A percentile compares a stretch with the other conserved stretches of the same genome.
Evolutionary conservation across 1,140 invertebrate genomes (phyloP).

Genomic region (Ips nitidus): DNA sequence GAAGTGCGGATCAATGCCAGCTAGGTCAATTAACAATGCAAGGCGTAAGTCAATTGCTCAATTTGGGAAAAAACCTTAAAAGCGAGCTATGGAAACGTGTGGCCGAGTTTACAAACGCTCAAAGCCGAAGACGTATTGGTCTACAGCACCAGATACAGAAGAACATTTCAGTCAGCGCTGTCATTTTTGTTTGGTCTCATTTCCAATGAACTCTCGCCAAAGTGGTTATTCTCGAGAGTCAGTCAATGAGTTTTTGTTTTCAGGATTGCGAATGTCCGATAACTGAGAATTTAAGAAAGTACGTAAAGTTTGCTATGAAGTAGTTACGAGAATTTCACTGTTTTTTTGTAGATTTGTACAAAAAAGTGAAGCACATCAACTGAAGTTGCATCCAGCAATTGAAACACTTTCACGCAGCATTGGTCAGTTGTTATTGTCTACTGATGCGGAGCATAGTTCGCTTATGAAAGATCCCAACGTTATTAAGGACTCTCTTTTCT

Average conservation of each 20-base stretch:
- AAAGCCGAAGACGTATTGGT: conserved; percentile 66
- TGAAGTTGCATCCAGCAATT: conserved; percentile 69
- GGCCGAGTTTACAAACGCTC: conserved; percentile 46
- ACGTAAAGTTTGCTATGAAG: conserved; percentile 31
- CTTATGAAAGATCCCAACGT: conserved; percentile 59
- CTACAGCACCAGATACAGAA: conserved; percentile 79
- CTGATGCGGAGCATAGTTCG: conserved; percentile 40
- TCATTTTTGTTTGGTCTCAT: conserved; percentile 78
- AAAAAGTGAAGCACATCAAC: conserved; percentile 45
- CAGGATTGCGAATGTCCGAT: conserved; percentile 78
- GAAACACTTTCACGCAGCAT: conserved; percentile 49
- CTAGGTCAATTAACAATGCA: conserved; percentile 72
- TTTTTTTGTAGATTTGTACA: conserved; percentile 42
- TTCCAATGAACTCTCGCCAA: conserved; percentile 56
- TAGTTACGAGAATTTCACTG: background rate
- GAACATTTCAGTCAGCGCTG: conserved; percentile 87
- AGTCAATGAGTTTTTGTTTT: conserved; percentile 84
- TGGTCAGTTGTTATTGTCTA: conserved; percentile 45
- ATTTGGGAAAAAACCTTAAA: conserved; percentile 72
- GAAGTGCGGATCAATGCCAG: conserved; percentile 59
- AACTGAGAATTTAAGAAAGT: conserved; percentile 65
- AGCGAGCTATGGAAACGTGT: conserved; percentile 63
- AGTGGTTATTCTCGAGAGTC: conserved; percentile 67
- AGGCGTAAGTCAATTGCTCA: conserved; percentile 68
- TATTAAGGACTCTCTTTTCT: conserved; percentile 77